Conservation (phyloP, 1,140 invertebrate genomes). For the Anastatus disparis region DNA sequence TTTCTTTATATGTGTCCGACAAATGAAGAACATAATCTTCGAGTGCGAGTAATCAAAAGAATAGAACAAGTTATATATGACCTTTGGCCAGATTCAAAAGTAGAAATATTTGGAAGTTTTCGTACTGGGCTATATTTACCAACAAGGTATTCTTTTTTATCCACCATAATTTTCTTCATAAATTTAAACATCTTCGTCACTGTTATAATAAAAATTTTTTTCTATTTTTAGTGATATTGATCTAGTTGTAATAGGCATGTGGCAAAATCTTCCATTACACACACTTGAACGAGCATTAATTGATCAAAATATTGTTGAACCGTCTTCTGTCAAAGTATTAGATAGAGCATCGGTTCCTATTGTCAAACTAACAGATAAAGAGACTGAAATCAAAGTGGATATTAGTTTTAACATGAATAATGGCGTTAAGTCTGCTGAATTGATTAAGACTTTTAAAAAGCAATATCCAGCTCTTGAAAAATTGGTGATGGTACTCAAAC, state of each 20-base stretch:
- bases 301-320: slow-evolving; percentile 87
- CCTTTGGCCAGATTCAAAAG: slow-evolving; percentile 90
- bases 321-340: slow-evolving; percentile 91
- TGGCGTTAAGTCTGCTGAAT: slow-evolving; percentile 92
- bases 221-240: slow-evolving; percentile 93
- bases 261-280: slow-evolving; percentile 89
- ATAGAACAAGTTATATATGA: slow-evolving; percentile 87
- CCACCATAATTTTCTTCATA: neutral
- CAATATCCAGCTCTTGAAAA: slow-evolving; percentile 89
- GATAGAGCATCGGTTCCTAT: slow-evolving; percentile 98
- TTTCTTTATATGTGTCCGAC: slow-evolving; percentile 93
- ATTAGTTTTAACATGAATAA: slow-evolving; percentile 99
- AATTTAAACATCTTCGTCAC: too few species aligned
- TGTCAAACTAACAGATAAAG: slow-evolving; percentile 95
- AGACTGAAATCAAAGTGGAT: slow-evolving; percentile 93
- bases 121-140: slow-evolving; percentile 94
- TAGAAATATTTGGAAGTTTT: slow-evolving; percentile 96
- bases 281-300: slow-evolving; percentile 91
- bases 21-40: slow-evolving; percentile 86
- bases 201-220: slow-evolving; percentile 31
- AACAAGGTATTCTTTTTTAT: slow-evolving; percentile 72
- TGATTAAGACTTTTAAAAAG: slow-evolving; percentile 87
- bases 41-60: slow-evolving; percentile 86
- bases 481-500: slow-evolving; percentile 96
- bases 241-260: slow-evolving; percentile 94